Evolutionary conservation across 2,113 vertebrate genomes (phyloP), one percentile per base, ranked within the genome.

Genomic region (Myiagra hebetior): DNA sequence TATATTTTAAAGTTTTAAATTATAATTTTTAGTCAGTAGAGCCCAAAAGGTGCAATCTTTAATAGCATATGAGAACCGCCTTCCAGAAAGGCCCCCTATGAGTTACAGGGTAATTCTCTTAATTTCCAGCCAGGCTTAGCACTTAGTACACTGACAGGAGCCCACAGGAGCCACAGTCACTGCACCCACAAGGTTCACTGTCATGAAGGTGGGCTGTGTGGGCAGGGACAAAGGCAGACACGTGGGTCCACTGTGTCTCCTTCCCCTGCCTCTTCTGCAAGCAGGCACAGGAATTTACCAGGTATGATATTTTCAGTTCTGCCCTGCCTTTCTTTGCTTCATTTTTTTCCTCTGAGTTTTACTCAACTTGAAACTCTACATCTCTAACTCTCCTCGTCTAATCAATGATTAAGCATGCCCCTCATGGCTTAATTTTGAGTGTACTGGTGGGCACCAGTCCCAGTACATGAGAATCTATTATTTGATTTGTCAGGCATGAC

Each of bases 1-100:
- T 55, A 77, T 81, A 86, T 92, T 95, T 92, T 65, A 93, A 75
- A 85, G 28, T 35, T 72, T 86, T 86, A 89, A 93, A 90, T 74
- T 88, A 81, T 49, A 52, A 63, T 81, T 93, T 95, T 94, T 77
- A 93, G 42, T 57, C 69, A 91, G 20, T 0, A 75, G 70, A 95
- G 47, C 91, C 87, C 37, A 69, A 81, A 85, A 77, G 30, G 75
- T 55, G 52, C 27, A 65, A 39, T 46, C 23, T 89, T 86, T 57
- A 83, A 84, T 22, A 88, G 33, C 0, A 0, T n/a, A 33, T 59
- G 77, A 87, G 49, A 82, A 59, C 15, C 0, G 0, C n/a, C 42
- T 90, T 73, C 68, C 39, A 41, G 46, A 80, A 75, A 81, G 59
- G 22, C 14, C 19, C 27, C 18, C 11, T 21, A 30, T 23, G 49